These are phyloP conservation scores for Stegana nigrithorax DNA, from an alignment of 2,888 invertebrate genomes.

Conservation along the genomic window DNA sequence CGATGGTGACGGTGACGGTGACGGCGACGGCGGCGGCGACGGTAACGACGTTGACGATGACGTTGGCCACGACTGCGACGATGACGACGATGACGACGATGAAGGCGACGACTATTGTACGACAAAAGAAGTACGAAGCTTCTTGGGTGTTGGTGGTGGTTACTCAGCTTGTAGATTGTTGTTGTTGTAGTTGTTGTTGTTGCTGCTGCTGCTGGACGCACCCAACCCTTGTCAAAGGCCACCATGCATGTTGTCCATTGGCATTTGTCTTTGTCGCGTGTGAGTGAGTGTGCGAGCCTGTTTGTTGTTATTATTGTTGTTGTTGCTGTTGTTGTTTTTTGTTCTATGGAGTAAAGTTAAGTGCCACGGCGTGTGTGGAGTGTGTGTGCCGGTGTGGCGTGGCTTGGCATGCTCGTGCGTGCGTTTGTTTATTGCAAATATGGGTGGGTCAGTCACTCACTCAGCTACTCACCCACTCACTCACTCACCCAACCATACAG, in stretches of 20 bases:
- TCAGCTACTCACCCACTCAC: too few species aligned
- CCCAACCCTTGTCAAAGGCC: slow-evolving; percentile 1
- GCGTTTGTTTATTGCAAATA: slow-evolving; percentile 49
- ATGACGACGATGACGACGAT: slow-evolving; percentile 40
- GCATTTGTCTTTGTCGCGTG: slow-evolving; percentile 7
- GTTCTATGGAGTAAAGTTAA: slow-evolving; percentile 42
- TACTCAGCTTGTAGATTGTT: not conserved
- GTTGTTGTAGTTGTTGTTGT: too few species aligned
- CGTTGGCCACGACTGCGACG: slow-evolving; percentile 37
- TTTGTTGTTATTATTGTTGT: not conserved
- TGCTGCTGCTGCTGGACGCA: too few species aligned
- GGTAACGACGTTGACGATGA: too few species aligned
- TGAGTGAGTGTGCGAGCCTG: not conserved
- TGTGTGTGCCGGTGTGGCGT: slow-evolving; percentile 13
- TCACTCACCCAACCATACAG: too few species aligned
- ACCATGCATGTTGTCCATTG: slow-evolving; percentile 31
- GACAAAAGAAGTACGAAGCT: slow-evolving; percentile 58
- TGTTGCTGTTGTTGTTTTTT: not conserved
- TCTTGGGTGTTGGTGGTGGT: slow-evolving; percentile 41
- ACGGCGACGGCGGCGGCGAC: slow-evolving; percentile 18
- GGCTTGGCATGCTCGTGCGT: not conserved
- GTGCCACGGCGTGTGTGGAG: slow-evolving; percentile 35
- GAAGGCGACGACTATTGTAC: slow-evolving; percentile 28
- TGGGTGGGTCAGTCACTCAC: slow-evolving; percentile 36
- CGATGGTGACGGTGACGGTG: slow-evolving; percentile 2